Base-by-base conservation (phyloP, 2,113 vertebrate genomes). In the Litocranius walleri region DNA sequence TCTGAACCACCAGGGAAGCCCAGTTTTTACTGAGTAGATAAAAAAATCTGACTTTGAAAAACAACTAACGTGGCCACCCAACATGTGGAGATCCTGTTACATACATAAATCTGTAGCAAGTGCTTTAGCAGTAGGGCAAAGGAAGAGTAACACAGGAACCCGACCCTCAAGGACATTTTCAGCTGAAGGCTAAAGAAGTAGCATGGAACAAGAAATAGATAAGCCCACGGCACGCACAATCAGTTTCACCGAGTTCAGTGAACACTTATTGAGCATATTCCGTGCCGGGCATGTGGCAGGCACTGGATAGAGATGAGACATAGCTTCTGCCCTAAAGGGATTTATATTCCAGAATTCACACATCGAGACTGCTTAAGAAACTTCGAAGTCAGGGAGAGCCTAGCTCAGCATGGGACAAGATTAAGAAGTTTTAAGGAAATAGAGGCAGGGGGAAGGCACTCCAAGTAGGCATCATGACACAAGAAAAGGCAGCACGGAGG, bases 11-110 rank as follows among this genome's bases (percentile, higher is more conserved):
- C 36, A 74, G 67, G 19, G 36, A 74, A 74, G 36, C 36, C 67
- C 36, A 74, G 21, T 74, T 74, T 74, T 40, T 74, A 43, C 81
- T 92, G 52, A n/a, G 9, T 33, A 81, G 27, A 43, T 61, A 25
- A 27, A 91, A 80, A 92, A 89, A 91, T 77, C 21, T 40, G 45
- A 67, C 61, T 93, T 95, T 77, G 90, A 81, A 86, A 40, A 92
- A 91, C 33, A 87, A 80, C 50, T 56, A 85, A 52, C 25, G 30
- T 4, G 36, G 36, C n/a, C 90, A 14, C 25, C 19, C 2, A 74
- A 3, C 30, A 90, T 6, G 29, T 27, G 30, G 45, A 74, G 54
- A 93, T 43, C 11, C n/a, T 54, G 57, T 50, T 56, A 45, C 3
- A 25, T 19, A 45, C 3, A 25, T 27, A 30, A 90, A 56, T 57